Evolutionary conservation across 2,888 invertebrate species (phyloP).

Genomic region (Luperina testacea): DNA sequence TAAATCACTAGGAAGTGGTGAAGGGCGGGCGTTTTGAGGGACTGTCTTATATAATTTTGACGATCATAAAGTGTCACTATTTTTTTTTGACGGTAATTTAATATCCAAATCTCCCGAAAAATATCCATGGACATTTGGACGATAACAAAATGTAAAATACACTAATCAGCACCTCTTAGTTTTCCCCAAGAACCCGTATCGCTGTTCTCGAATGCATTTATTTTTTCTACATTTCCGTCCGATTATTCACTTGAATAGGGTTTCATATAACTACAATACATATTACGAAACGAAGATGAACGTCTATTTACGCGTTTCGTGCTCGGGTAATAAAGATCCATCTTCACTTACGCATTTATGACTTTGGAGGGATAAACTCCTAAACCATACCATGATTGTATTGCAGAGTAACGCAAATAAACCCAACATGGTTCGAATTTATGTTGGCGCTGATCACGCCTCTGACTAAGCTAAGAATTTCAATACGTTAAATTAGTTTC

Average conservation of each 20-base stretch:
- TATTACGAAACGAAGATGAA: background rate
- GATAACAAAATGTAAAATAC: background rate
- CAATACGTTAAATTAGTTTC: constrained; percentile 22
- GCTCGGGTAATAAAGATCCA: constrained; percentile 19
- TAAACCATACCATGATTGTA: constrained; percentile 18
- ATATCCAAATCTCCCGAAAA: background rate
- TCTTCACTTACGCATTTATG: constrained; percentile 28
- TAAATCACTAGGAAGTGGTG: background rate
- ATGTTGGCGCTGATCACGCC: constrained; percentile 11
- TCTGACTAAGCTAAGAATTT: constrained; percentile 34
- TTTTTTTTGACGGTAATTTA: background rate
- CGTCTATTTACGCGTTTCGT: constrained; percentile 8
- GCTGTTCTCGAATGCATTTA: background rate
- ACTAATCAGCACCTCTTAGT: background rate
- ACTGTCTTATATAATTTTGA: background rate
- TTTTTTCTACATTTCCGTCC: background rate
- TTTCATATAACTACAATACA: background rate
- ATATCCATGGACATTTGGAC: background rate
- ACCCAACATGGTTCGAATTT: constrained; percentile 31
- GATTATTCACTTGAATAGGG: background rate
- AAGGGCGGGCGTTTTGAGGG: background rate
- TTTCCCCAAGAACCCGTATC: background rate
- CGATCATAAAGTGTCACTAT: background rate
- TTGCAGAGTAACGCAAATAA: constrained; percentile 33
- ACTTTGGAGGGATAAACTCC: constrained; percentile 16